Conservation (phyloP, 2,797 vertebrate species). For the Mormyrops attenuatus region DNA sequence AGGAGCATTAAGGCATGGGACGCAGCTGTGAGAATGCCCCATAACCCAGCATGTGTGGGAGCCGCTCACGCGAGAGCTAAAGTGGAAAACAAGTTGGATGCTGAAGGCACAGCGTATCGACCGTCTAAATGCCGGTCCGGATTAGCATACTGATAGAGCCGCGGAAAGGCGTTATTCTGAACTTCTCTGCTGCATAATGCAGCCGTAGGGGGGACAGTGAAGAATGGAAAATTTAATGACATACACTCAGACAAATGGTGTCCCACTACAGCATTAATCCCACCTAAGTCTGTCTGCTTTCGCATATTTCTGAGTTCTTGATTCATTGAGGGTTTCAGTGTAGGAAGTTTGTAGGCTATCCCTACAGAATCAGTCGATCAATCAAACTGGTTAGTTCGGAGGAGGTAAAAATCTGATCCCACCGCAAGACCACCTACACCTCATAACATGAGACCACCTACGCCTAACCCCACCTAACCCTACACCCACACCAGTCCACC, state of each 20-base stretch:
- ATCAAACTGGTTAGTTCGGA: neutral
- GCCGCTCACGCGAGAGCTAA: neutral
- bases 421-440: neutral
- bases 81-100: neutral
- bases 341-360: neutral
- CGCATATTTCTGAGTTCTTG: neutral
- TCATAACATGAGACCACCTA: neutral
- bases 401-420: neutral
- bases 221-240: neutral
- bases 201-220: neutral
- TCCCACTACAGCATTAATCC: neutral
- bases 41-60: neutral
- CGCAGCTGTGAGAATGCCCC: neutral
- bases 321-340: neutral
- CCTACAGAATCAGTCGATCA: neutral
- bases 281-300: neutral
- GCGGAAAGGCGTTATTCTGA: neutral
- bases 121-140: neutral
- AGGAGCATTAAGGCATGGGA: conserved; percentile 4
- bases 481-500: neutral
- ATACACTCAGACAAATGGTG: neutral
- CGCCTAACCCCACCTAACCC: neutral
- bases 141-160: neutral
- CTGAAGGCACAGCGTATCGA: neutral
- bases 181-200: neutral